These are phyloP conservation scores for Emydocephalus ijimae DNA, from an alignment of 2,113 vertebrate species.

Conservation along the genomic window DNA sequence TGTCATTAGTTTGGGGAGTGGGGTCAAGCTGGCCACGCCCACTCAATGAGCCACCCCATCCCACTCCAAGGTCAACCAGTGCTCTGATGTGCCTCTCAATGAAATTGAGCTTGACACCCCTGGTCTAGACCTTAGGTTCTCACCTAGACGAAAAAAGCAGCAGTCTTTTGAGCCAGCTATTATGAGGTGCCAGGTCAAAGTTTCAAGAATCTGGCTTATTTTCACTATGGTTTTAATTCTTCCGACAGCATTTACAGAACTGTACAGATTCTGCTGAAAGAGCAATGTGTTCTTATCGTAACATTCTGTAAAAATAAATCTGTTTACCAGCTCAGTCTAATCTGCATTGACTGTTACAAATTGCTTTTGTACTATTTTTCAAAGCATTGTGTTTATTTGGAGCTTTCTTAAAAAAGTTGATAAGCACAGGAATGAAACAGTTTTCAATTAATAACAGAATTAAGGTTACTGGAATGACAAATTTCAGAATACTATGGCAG, in stretches of 20 bases:
- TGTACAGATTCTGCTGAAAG: not conserved
- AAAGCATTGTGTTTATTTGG: slow-evolving; percentile 2
- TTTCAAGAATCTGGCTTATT: not conserved
- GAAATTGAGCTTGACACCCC: not conserved
- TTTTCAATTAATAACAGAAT: not conserved
- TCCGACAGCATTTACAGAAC: not conserved
- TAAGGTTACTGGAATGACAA: not conserved
- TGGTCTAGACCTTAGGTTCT: not conserved
- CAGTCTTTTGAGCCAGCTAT: not conserved
- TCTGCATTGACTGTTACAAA: slow-evolving; percentile 23
- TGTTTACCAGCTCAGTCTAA: slow-evolving; percentile 9
- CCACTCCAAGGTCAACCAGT: no score
- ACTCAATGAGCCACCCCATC: no score
- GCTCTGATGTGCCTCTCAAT: no score
- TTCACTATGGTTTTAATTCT: not conserved
- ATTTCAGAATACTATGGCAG: not conserved
- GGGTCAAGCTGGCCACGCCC: no score
- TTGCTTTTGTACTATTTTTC: slow-evolving; percentile 9
- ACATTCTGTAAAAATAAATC: slow-evolving; percentile 7
- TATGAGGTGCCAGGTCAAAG: not conserved
- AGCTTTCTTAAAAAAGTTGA: not conserved
- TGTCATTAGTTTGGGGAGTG: no score
- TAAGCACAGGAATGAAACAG: not conserved
- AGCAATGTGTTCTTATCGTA: not conserved
- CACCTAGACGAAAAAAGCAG: not conserved